Percentiles rank a stretch among this genome's conserved stretches.
Conservation (phyloP, 1,140 invertebrate species). For the Lasioglossum albipes region DNA sequence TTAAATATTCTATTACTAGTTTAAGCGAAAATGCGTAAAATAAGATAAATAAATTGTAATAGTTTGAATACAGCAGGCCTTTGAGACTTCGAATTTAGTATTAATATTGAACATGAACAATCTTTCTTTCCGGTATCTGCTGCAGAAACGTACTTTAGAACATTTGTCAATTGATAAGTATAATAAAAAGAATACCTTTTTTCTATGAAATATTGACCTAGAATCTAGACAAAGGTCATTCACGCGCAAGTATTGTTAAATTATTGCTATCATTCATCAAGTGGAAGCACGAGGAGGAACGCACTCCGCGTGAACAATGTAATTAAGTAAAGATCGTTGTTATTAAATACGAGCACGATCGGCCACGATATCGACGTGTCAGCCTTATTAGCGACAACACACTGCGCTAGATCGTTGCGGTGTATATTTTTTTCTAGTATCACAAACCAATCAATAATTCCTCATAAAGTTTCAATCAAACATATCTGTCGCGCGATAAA, state of each 20-base stretch:
- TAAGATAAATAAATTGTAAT: neutral
- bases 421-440: neutral
- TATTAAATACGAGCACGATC: neutral
- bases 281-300: neutral
- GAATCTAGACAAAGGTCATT: too few species aligned
- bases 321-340: neutral
- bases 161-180: too few species aligned
- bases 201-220: too few species aligned
- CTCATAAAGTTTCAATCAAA: neutral
- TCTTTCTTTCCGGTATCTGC: too few species aligned
- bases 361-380: neutral
- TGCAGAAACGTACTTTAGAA: too few species aligned
- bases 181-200: too few species aligned
- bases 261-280: too few species aligned
- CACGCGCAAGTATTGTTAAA: too few species aligned
- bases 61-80: neutral
- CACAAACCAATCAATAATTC: neutral
- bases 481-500: neutral
- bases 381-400: neutral
- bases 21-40: too few species aligned
- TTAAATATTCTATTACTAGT: too few species aligned
- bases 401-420: neutral
- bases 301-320: neutral
- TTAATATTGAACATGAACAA: too few species aligned
- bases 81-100: too few species aligned